Conservation (phyloP, 92 coral and sea anemone genomes). For the Porites divaricata region DNA sequence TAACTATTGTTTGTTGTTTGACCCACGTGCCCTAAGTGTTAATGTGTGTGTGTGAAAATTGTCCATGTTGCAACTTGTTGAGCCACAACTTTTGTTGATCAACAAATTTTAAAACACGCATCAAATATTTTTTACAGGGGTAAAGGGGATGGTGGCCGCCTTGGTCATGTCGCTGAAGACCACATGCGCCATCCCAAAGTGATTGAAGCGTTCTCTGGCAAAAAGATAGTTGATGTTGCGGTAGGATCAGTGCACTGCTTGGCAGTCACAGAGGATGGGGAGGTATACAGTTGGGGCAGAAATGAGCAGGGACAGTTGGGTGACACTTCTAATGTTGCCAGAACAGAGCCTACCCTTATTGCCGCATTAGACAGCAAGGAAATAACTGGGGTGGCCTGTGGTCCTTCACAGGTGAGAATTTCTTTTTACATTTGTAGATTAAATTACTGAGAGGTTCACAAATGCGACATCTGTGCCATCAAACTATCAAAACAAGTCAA, state of each 20-base stretch:
- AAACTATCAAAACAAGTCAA: too few species aligned
- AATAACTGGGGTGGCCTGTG: slow-evolving; percentile 89
- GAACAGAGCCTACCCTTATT: slow-evolving; percentile 80
- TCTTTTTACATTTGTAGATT: too few species aligned
- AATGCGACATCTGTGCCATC: too few species aligned
- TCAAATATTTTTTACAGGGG: slow-evolving; percentile 72
- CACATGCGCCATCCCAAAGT: slow-evolving; percentile 90
- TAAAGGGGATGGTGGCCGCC: slow-evolving; percentile 94
- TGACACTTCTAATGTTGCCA: slow-evolving; percentile 69
- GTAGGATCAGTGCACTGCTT: slow-evolving; percentile 97
- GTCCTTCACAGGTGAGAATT: slow-evolving; percentile 94
- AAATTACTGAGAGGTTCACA: too few species aligned
- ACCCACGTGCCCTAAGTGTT: too few species aligned
- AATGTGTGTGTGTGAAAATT: too few species aligned
- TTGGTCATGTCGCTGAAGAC: slow-evolving; percentile 94
- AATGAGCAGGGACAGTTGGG: slow-evolving; percentile 99
- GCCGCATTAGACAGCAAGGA: slow-evolving; percentile 72
- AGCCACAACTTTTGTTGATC: background rate
- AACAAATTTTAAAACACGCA: background rate
- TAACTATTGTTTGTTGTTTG: slow-evolving; percentile 28
- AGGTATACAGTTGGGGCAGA: slow-evolving; percentile 96
- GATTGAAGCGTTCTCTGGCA: slow-evolving; percentile 85
- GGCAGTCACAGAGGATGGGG: slow-evolving; percentile 89
- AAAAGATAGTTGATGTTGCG: slow-evolving; percentile 84
- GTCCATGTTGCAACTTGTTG: too few species aligned